Evolutionary conservation across 1,140 invertebrate genomes (phyloP).

Genomic region (Myzus persicae): DNA sequence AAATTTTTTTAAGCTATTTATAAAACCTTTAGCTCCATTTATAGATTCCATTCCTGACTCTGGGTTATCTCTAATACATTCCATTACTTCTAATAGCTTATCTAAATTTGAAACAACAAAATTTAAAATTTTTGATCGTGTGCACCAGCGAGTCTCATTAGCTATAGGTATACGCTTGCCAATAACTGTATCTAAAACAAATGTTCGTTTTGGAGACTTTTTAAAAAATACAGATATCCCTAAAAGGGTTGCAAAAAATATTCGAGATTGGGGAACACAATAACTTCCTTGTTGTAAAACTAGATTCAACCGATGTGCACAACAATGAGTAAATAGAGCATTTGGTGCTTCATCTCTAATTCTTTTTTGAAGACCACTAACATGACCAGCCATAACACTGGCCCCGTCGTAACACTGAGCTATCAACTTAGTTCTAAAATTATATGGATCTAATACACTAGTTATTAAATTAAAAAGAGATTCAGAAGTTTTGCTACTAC

Average conservation of each 20-base stretch:
- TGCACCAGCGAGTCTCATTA: slow-evolving; percentile 20
- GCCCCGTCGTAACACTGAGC: slow-evolving; percentile 49
- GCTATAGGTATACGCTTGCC: neutral
- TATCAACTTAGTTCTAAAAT: slow-evolving; percentile 26
- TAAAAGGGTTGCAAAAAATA: slow-evolving; percentile 34
- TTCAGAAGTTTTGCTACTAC: slow-evolving; percentile 54
- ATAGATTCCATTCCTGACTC: neutral
- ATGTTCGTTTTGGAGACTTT: slow-evolving; percentile 49
- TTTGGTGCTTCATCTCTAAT: slow-evolving; percentile 61
- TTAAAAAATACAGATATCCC: slow-evolving; percentile 23
- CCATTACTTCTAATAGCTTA: slow-evolving; percentile 13
- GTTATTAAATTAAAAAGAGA: slow-evolving; percentile 56
- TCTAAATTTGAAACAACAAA: slow-evolving; percentile 14
- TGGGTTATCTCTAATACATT: neutral
- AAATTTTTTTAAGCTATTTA: slow-evolving; percentile 32
- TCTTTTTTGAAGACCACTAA: slow-evolving; percentile 61
- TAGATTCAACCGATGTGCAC: slow-evolving; percentile 5
- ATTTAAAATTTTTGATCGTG: slow-evolving; percentile 2
- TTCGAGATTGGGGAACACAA: neutral
- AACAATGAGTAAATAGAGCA: slow-evolving; percentile 61
- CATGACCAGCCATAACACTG: slow-evolving; percentile 29
- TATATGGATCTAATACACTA: slow-evolving; percentile 52
- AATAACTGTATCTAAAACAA: slow-evolving; percentile 37
- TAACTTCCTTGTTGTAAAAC: slow-evolving; percentile 60
- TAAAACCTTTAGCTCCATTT: neutral